Evolutionary conservation across 2,888 invertebrate genomes (phyloP), one percentile per base, ranked within the genome.

Genomic region (Synanthedon vespiformis): DNA sequence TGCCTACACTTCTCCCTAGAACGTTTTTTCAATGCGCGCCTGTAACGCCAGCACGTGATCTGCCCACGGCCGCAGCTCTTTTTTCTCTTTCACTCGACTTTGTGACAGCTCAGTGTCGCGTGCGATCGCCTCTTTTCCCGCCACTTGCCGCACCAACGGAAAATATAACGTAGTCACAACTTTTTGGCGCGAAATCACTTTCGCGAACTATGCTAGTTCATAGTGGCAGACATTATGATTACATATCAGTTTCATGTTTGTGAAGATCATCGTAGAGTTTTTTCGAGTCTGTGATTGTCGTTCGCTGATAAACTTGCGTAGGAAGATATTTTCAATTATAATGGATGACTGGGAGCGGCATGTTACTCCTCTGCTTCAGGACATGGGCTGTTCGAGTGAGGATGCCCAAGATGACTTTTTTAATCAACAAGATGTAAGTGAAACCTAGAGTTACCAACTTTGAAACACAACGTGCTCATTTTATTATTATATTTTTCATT

Each of bases 301-400:
- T 65, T 70, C 72, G 67, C 68, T 67, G 64, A 64, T 68, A 59
- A 64, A 64, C 62, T 66, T 61, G 64, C 65, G 68, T 65, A 67
- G 68, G 66, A 40, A 63, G 61, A 68, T 72, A 72, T 64, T 52
- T 53, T 51, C 49, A 57, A 58, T 70, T 67, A 80, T 72, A 72
- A 87, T 88, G 88, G 89, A 89, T 80, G 89, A 89, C 74, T 90
- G 89, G 89, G 89, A 89, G 76, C 84, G 89, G 62, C 89, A 89
- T 68, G 89, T 89, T 58, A 88, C 89, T 55, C 89, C 89, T 50
- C 85, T 89, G 56, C 80, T 89, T 58, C 89, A 89, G 71, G 89
- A 89, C 67, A 89, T 89, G 87, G 88, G 87, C 64, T 88, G 88
- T 69, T 72, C 86, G 58, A 83, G 77, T 63, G 87, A 86, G 69